These are phyloP conservation scores for Cosmopolites sordidus DNA, from an alignment of 2,888 invertebrate genomes.

Conservation along the genomic window DNA sequence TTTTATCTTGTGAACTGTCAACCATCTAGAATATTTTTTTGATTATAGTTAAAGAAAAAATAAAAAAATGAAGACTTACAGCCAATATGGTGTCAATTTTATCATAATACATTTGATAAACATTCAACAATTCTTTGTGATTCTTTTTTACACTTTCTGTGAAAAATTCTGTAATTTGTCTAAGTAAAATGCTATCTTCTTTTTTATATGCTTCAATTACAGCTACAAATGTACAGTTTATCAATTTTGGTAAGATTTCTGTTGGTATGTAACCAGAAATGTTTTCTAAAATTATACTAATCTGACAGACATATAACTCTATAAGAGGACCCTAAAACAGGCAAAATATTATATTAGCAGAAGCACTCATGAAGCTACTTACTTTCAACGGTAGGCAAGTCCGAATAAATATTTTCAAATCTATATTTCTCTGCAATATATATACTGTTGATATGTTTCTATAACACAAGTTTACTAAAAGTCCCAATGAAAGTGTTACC, in stretches of 20 bases:
- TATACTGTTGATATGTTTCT: conserved; percentile 73
- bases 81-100: conserved; percentile 46
- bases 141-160: conserved; percentile 47
- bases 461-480: conserved; percentile 74
- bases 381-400: conserved; percentile 60
- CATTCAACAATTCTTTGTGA: conserved; percentile 34
- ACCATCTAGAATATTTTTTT: conserved; percentile 35
- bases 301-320: conserved; percentile 54
- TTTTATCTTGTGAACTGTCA: conserved; percentile 29
- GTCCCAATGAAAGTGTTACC: conserved; percentile 58
- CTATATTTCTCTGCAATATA: conserved; percentile 65
- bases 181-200: conserved; percentile 48
- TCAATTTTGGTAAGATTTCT: conserved; percentile 49
- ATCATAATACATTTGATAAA: conserved; percentile 39
- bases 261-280: conserved; percentile 51
- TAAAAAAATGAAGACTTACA: conserved; percentile 30
- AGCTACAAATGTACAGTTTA: conserved; percentile 50
- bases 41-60: no score
- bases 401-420: conserved; percentile 63
- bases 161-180: conserved; percentile 55
- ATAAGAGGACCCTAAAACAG: conserved; percentile 44
- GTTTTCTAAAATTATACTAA: conserved; percentile 53
- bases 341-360: conserved; percentile 1
- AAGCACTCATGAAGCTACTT: no score
- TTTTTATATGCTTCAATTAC: conserved; percentile 49